These are phyloP conservation scores for Murina feae DNA, from an alignment of 2,113 vertebrate genomes.

Conservation along the genomic window DNA sequence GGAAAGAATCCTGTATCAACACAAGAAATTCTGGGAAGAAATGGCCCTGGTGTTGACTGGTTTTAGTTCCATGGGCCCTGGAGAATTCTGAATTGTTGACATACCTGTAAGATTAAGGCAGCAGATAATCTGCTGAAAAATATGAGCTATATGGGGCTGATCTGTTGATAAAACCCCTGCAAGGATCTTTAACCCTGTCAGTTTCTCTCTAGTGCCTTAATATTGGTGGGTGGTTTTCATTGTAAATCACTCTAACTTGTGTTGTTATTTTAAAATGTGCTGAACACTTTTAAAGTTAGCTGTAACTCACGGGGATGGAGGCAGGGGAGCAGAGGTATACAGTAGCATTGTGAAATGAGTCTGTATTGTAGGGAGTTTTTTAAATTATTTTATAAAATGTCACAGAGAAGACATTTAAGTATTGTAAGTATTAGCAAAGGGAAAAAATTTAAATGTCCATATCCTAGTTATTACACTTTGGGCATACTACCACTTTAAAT, in stretches of 20 bases:
- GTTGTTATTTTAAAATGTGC: constrained; percentile 5
- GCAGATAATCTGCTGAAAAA: constrained; percentile 18
- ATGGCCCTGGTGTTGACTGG: constrained; percentile 6
- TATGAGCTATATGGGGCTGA: background rate
- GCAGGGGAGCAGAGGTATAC: background rate
- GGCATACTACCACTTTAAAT: background rate
- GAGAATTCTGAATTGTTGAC: constrained; percentile 66
- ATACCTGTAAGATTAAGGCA: constrained; percentile 35
- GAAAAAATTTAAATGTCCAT: background rate
- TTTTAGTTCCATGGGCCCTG: constrained; percentile 27
- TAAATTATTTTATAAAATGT: background rate
- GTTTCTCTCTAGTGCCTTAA: background rate
- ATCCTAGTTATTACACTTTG: background rate
- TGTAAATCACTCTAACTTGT: constrained; percentile 15
- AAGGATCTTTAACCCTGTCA: constrained; percentile 7
- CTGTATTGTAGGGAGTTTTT: background rate
- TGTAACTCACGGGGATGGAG: background rate
- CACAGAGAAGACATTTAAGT: background rate
- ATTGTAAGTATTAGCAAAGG: background rate
- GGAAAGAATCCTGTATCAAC: constrained; percentile 49
- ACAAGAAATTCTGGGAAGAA: constrained; percentile 26
- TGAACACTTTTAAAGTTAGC: constrained; percentile 37
- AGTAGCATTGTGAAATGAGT: background rate
- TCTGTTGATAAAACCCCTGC: background rate
- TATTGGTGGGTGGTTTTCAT: background rate